phyloP scores from a whole-genome alignment of 2,797 vertebrate species.

The Malacoctenus gilli region DNA sequence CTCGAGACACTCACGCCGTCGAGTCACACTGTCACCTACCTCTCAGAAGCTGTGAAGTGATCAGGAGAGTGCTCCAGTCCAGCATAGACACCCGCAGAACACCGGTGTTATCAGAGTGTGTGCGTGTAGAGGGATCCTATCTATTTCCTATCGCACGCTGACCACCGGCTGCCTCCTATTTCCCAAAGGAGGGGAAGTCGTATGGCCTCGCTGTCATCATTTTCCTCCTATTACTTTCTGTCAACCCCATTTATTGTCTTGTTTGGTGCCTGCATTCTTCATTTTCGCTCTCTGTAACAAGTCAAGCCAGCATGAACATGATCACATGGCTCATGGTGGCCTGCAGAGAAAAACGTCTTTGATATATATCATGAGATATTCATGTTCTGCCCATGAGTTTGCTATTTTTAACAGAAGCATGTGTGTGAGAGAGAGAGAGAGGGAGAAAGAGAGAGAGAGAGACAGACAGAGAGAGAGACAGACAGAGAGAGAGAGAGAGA shows the following conservation, averaged over 20 bases:
- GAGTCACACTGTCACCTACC: constrained; percentile 14
- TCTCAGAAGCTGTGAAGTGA: constrained; percentile 9
- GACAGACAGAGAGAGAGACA: not conserved
- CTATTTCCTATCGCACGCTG: constrained; percentile 12
- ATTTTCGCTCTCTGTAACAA: constrained; percentile 12
- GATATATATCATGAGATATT: constrained; percentile 17
- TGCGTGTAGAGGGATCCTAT: constrained; percentile 11
- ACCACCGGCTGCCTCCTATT: constrained; percentile 9
- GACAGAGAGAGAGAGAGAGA: not conserved
- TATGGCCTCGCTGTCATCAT: constrained; percentile 9
- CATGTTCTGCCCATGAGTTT: constrained; percentile 19
- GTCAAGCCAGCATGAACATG: no score
- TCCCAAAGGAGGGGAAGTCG: constrained; percentile 18
- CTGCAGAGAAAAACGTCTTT: constrained; percentile 15
- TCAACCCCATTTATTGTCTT: constrained; percentile 11
- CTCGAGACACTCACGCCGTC: not conserved
- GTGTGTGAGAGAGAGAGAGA: not conserved
- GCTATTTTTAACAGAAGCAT: constrained; percentile 16
- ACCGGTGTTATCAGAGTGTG: constrained; percentile 13
- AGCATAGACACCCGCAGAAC: constrained; percentile 10
- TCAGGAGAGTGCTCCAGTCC: constrained; percentile 3
- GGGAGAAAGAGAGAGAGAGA: no score
- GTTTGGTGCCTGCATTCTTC: not conserved
- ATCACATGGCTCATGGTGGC: constrained; percentile 19
- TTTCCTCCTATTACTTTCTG: constrained; percentile 18